A percentile compares a stretch with the other conserved stretches of the same genome.
Conservation (phyloP, 2,797 vertebrate species). For the Sciurus carolinensis region DNA sequence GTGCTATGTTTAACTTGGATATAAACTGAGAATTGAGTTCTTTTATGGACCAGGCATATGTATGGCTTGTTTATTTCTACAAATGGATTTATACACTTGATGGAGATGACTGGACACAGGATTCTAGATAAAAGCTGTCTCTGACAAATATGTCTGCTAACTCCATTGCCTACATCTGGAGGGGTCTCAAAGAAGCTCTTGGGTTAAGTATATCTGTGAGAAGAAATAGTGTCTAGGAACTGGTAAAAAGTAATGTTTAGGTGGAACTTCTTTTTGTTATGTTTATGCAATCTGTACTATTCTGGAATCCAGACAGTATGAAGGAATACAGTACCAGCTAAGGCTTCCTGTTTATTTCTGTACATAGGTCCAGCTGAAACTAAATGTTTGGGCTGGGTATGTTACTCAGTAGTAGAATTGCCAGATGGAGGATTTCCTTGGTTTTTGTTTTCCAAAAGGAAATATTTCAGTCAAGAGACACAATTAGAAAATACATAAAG, state of each 20-base stretch:
- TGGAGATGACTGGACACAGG: not conserved
- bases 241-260: not conserved
- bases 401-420: not conserved
- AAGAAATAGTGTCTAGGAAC: not conserved
- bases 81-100: conserved; percentile 4
- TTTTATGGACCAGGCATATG: not conserved
- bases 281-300: not conserved
- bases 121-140: not conserved
- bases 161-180: not conserved
- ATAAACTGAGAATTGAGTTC: conserved; percentile 33
- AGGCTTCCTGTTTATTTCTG: not conserved
- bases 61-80: conserved; percentile 22
- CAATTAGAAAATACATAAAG: no score
- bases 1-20: conserved; percentile 47
- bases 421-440: no score
- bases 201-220: not conserved
- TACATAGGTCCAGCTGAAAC: not conserved
- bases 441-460: no score
- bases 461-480: no score
- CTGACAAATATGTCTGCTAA: not conserved
- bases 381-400: not conserved
- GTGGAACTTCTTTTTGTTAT: not conserved
- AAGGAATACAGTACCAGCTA: not conserved
- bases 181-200: not conserved
- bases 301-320: not conserved